A percentile compares a stretch with the other conserved stretches of the same genome.
Conservation (phyloP, 2,113 vertebrate species). For the Potamarius usumacintae region DNA sequence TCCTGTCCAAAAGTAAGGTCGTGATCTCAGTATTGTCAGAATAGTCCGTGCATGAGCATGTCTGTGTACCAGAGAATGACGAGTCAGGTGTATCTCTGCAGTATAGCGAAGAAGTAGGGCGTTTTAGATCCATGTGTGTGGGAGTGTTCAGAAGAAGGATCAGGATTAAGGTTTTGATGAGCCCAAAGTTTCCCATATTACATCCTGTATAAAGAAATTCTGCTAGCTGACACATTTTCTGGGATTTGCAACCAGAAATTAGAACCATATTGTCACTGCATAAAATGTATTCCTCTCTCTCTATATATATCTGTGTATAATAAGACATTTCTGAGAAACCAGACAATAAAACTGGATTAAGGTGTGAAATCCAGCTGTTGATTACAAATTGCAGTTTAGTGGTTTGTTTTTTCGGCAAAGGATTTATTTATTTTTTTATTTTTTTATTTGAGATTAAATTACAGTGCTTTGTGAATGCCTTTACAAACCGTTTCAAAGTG, state of each 20-base stretch:
- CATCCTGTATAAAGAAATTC: conserved; percentile 57
- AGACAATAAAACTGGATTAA: neutral
- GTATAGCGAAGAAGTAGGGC: conserved; percentile 21
- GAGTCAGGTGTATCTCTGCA: neutral
- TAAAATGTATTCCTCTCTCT: neutral
- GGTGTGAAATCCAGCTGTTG: neutral
- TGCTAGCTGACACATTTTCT: conserved; percentile 58
- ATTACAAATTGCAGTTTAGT: conserved; percentile 7
- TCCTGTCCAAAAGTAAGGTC: conserved; percentile 60
- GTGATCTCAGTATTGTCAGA: conserved; percentile 33
- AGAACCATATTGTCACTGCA: neutral
- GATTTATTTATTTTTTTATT: neutral
- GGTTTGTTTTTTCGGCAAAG: neutral
- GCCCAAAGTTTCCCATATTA: conserved; percentile 59
- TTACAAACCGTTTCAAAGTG: conserved; percentile 17
- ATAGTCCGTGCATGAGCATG: neutral
- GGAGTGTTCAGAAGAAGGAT: conserved; percentile 43
- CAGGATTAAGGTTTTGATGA: conserved; percentile 67
- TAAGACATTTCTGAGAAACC: neutral
- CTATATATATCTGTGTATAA: neutral
- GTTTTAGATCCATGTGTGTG: conserved; percentile 23
- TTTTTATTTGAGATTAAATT: conserved; percentile 19
- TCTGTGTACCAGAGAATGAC: conserved; percentile 2
- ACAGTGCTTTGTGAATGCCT: conserved; percentile 14
- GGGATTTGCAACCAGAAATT: conserved; percentile 38